Evolutionary conservation across 2,888 invertebrate species (phyloP).

Genomic region (Pollenia angustigena): DNA sequence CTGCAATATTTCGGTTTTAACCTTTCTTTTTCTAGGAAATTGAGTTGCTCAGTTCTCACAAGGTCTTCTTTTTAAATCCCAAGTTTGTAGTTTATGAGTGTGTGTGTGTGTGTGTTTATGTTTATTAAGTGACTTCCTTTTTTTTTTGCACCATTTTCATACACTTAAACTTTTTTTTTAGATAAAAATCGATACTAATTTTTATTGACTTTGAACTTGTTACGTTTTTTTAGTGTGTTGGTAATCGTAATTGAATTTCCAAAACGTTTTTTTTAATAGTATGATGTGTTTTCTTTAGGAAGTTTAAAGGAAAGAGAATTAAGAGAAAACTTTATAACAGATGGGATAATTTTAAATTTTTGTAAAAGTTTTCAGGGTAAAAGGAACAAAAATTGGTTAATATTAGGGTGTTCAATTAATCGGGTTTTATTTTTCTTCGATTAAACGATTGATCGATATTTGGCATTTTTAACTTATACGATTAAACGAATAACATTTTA

Average conservation of each 20-base stretch:
- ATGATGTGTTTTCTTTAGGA: too few species aligned
- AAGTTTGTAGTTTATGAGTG: too few species aligned
- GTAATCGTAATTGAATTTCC: constrained; percentile 43
- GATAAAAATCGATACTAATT: constrained; percentile 46
- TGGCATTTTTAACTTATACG: too few species aligned
- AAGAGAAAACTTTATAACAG: neutral
- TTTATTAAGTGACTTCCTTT: constrained; percentile 1
- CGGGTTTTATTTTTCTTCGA: too few species aligned
- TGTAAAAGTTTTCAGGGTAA: neutral
- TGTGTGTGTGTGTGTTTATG: too few species aligned
- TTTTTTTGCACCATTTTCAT: neutral
- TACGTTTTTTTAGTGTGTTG: constrained; percentile 2
- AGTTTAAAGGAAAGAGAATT: neutral
- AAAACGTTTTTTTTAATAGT: constrained; percentile 9
- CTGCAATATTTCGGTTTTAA: neutral
- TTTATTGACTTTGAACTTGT: constrained; percentile 61
- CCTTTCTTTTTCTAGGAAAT: too few species aligned
- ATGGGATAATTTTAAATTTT: neutral
- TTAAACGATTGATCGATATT: too few species aligned
- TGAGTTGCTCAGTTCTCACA: too few species aligned
- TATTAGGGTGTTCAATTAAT: too few species aligned
- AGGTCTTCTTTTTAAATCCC: too few species aligned
- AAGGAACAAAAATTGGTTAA: neutral
- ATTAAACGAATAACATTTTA: too few species aligned
- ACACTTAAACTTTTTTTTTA: neutral